Evolutionary conservation across 2,113 vertebrate species (phyloP).

Genomic region (Enhydra lutris): DNA sequence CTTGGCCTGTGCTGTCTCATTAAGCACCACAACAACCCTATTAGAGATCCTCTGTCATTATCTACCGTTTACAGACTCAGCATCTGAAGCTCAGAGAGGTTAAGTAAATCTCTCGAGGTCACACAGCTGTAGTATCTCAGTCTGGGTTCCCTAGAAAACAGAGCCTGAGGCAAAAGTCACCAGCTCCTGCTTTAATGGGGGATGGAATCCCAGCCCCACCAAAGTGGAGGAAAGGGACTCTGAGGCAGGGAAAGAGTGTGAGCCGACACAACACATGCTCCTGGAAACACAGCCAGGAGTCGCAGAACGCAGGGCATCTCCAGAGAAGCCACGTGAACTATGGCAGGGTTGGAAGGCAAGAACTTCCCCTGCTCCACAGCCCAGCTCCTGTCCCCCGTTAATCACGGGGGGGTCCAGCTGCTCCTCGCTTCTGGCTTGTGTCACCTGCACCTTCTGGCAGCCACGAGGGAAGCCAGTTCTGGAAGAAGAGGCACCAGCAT

Average conservation of each 20-base stretch:
- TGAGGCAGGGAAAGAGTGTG: background rate
- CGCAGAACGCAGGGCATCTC: background rate
- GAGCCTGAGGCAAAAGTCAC: background rate
- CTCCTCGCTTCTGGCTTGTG: background rate
- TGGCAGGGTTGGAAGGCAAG: background rate
- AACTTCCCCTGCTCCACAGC: background rate
- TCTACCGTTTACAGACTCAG: background rate
- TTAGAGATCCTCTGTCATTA: background rate
- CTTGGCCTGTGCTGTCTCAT: background rate
- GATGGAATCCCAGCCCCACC: background rate
- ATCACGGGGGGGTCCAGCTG: background rate
- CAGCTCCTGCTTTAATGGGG: background rate
- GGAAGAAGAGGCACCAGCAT: background rate
- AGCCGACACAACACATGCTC: background rate
- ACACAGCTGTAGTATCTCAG: background rate
- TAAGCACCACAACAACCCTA: background rate
- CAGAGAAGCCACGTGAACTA: background rate
- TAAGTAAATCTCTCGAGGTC: background rate
- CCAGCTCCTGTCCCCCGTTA: accelerated
- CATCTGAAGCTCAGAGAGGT: constrained; percentile 19
- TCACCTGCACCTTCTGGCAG: accelerated
- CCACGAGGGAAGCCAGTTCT: background rate
- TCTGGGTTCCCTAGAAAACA: background rate
- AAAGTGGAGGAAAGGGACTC: background rate
- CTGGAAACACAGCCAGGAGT: background rate